phyloP scores from a whole-genome alignment of 2,113 vertebrate genomes.

The Prolemur simus region DNA sequence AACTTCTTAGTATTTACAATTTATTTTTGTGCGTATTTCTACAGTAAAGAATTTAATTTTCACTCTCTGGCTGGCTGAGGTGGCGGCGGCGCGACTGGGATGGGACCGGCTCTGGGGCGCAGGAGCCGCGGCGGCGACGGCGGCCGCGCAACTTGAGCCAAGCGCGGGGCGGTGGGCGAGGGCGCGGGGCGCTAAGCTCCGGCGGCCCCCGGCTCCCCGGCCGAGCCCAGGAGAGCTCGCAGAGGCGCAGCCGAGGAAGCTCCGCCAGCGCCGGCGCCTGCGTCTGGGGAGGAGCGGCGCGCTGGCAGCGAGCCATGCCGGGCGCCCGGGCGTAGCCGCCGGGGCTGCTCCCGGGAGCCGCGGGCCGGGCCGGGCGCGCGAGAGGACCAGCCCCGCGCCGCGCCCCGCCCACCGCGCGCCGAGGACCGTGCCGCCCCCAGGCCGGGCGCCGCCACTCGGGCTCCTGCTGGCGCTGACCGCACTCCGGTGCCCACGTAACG shows the following conservation, averaged over 20 bases:
- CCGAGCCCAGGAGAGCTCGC: conserved; percentile 29
- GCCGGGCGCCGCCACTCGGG: conserved; percentile 62
- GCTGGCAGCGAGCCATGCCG: too few relatives aligned
- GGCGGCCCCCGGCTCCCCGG: not conserved
- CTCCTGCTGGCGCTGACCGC: conserved; percentile 73
- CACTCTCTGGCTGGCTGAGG: conserved; percentile 30
- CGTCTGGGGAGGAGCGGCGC: too few relatives aligned
- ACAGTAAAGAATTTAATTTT: too few relatives aligned
- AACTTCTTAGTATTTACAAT: too few relatives aligned
- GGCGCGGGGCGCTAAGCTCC: conserved; percentile 58
- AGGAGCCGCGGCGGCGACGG: conserved; percentile 61
- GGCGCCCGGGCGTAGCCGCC: too few relatives aligned
- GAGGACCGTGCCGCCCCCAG: conserved; percentile 67
- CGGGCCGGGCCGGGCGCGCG: conserved; percentile 42
- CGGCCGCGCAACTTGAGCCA: conserved; percentile 55
- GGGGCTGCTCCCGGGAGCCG: too few relatives aligned
- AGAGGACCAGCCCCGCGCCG: conserved; percentile 40
- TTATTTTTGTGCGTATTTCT: too few relatives aligned
- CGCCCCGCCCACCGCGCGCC: conserved; percentile 53
- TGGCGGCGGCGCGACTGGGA: conserved; percentile 46
- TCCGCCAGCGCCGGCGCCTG: too few relatives aligned
- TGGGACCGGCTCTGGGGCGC: conserved; percentile 67
- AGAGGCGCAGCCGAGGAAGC: too few relatives aligned
- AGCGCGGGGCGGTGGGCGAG: conserved; percentile 62
- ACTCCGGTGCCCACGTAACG: conserved; percentile 78